Conservation (phyloP, 2,888 invertebrate genomes). For the Tryphoninae sp. region DNA sequence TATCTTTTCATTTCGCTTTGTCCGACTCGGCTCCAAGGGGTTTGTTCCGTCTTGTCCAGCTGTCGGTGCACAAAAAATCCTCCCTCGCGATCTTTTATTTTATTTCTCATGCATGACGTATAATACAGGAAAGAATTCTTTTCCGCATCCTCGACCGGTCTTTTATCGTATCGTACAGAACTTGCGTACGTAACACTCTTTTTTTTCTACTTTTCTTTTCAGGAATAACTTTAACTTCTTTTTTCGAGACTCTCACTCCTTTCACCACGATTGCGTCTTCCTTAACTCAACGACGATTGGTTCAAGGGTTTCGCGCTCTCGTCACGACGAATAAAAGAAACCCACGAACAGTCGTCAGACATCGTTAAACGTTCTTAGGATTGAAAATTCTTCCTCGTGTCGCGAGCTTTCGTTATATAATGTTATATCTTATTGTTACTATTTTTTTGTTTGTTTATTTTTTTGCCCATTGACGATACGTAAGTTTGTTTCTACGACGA, state of each 20-base stretch:
- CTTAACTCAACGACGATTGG: constrained; percentile 20
- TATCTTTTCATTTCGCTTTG: constrained; percentile 80
- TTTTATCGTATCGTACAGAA: constrained; percentile 1
- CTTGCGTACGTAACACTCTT: not conserved
- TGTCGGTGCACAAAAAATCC: constrained; percentile 24
- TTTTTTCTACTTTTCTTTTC: constrained; percentile 22
- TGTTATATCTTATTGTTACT: not conserved
- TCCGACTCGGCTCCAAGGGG: constrained; percentile 64
- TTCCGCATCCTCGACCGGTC: constrained; percentile 14
- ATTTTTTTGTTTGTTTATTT: too few relatives aligned
- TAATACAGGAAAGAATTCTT: constrained; percentile 47
- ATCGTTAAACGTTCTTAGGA: not conserved
- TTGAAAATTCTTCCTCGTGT: not conserved
- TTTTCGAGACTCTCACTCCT: constrained; percentile 15
- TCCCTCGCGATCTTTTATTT: constrained; percentile 26
- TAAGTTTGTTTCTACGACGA: too few relatives aligned
- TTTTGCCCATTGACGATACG: too few relatives aligned
- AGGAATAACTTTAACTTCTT: constrained; percentile 45
- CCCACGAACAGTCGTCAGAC: constrained; percentile 64
- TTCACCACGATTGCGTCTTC: constrained; percentile 23
- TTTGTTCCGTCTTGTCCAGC: constrained; percentile 13
- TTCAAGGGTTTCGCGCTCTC: constrained; percentile 52
- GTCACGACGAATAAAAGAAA: constrained; percentile 65
- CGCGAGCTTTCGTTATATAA: not conserved
- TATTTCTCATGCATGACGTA: constrained; percentile 25